These are phyloP conservation scores for Sander vitreus DNA, from an alignment of 2,113 vertebrate species.

Conservation along the genomic window DNA sequence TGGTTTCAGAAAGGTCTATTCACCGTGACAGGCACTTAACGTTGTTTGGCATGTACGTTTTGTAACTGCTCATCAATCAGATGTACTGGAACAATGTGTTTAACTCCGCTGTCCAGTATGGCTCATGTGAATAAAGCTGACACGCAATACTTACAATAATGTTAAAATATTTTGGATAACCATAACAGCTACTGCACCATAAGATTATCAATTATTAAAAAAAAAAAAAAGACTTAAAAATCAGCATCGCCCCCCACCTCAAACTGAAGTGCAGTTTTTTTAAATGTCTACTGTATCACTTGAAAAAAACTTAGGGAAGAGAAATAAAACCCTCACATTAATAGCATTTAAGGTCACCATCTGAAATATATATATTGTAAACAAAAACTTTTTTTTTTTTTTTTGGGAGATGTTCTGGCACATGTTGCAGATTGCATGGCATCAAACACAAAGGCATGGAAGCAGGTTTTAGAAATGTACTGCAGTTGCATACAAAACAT, in stretches of 20 bases:
- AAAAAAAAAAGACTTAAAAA: constrained; percentile 58
- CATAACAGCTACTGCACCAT: constrained; percentile 24
- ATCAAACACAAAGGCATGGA: constrained; percentile 83
- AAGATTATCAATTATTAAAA: constrained; percentile 25
- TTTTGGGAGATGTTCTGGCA: constrained; percentile 69
- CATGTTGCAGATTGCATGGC: constrained; percentile 83
- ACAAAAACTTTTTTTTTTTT: constrained; percentile 71
- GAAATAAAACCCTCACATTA: constrained; percentile 71
- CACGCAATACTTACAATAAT: background rate
- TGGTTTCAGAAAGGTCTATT: background rate
- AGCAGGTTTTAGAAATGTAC: constrained; percentile 84
- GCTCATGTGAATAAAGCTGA: constrained; percentile 25
- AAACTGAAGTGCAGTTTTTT: constrained; percentile 61
- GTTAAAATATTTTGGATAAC: constrained; percentile 36
- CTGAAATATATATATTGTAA: constrained; percentile 87
- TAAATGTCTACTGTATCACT: constrained; percentile 17
- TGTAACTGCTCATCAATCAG: background rate
- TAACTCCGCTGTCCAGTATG: constrained; percentile 9
- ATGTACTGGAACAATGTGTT: background rate
- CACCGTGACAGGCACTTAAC: constrained; percentile 1
- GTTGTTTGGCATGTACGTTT: background rate
- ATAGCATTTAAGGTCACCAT: constrained; percentile 82
- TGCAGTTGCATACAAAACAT: constrained; percentile 74
- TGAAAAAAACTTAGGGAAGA: constrained; percentile 49
- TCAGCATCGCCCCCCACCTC: constrained; percentile 39